phyloP scores from a whole-genome alignment of 2,797 vertebrate genomes.

The Molossus alvarezi region DNA sequence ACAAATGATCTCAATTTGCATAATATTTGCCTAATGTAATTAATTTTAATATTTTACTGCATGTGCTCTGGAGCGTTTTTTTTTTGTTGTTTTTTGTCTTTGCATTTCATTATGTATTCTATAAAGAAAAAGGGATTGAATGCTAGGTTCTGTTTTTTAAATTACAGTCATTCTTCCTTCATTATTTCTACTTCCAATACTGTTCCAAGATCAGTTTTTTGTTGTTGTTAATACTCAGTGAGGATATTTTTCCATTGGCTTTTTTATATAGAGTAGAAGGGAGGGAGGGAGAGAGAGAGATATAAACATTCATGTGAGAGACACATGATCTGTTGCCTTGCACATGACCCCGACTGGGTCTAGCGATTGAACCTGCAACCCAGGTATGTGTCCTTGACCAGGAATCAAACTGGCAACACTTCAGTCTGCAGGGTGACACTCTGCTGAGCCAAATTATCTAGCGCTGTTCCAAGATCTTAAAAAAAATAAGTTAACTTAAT shows the following conservation, averaged over 20 bases:
- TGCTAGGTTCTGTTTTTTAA: background rate
- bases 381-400: too few relatives aligned
- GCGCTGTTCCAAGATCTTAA: background rate
- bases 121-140: constrained; percentile 3
- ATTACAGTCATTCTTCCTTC: background rate
- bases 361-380: too few relatives aligned
- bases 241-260: too few relatives aligned
- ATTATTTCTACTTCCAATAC: constrained; percentile 24
- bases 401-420: too few relatives aligned
- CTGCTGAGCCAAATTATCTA: background rate
- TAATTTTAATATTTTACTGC: constrained; percentile 43
- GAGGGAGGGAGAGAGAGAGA: too few relatives aligned
- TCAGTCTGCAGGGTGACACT: too few relatives aligned
- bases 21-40: background rate
- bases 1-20: background rate
- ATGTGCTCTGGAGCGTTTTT: background rate
- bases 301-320: too few relatives aligned
- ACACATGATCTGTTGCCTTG: too few relatives aligned
- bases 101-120: constrained; percentile 13
- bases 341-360: too few relatives aligned
- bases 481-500: background rate
- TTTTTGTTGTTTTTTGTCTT: background rate
- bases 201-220: background rate
- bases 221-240: too few relatives aligned
- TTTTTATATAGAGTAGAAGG: too few relatives aligned